Evolutionary conservation across 1,140 invertebrate genomes (phyloP), one percentile per base, ranked within the genome.

Genomic region (Patella vulgata): DNA sequence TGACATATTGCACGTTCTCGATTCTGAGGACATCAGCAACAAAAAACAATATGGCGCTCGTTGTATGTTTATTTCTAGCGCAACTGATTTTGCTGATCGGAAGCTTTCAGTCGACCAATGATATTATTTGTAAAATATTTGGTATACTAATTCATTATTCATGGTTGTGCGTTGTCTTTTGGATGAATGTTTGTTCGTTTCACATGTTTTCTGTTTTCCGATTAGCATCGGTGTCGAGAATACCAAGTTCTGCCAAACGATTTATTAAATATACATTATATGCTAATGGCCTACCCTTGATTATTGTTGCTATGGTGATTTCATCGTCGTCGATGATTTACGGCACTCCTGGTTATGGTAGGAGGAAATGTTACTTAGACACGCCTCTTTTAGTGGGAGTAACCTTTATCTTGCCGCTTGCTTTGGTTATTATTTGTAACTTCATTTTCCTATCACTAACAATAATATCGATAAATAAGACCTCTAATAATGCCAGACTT

Each of bases 121-220:
- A 40, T 12, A 17, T 30, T 0, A 39, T 81, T 2, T 87, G 86
- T 59, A 59, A 77, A 14, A 47, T 67, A 0, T 71, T 90, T 87
- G 92, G 91, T 54, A 89, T 92, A 57, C 82, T 88, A 68, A 93
- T 93, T 87, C 94, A 96, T 79, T 96, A 94, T 87, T 91, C 93
- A 82, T 95, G 94, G 84, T 86, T 96, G 77, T 89, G 93, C 27
- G 91, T 93, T 47, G 96, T 96, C 87, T 95, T 94, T 83, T 96
- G 94, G 93, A 90, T 96, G 63, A 95, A 94, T 84, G 93, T 93
- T 42, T 95, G 96, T 92, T 94, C 94, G 0, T 63, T 36, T 55
- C 60, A 71, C 27, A 67, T 64, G 57, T 50, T 46, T 21, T 30
- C 21, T 9, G 95, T 93, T 3, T 85, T 86, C 25, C 28, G 27